Conservation (phyloP, 2,797 vertebrate genomes). For the Buceros bicornis region DNA sequence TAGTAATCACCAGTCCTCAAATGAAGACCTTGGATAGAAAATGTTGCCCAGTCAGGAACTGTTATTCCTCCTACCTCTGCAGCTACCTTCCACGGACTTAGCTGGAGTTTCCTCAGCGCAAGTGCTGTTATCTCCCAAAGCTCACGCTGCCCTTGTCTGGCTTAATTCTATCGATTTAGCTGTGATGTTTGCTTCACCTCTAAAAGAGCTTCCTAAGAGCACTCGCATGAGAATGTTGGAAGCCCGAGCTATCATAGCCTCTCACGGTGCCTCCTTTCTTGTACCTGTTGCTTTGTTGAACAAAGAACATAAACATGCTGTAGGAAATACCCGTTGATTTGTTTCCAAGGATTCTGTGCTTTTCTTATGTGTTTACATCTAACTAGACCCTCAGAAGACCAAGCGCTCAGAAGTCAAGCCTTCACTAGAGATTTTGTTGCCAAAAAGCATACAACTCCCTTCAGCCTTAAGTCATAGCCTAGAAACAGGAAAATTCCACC, state of each 20-base stretch:
- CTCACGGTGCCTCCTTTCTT: background rate
- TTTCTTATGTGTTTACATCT: background rate
- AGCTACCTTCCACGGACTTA: background rate
- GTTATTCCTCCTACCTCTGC: background rate
- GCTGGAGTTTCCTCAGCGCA: background rate
- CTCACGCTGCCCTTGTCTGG: background rate
- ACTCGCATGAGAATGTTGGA: background rate
- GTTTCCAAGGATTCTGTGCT: background rate
- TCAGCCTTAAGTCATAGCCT: background rate
- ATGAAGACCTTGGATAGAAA: background rate
- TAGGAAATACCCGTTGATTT: background rate
- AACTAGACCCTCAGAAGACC: background rate
- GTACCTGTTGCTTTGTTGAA: background rate
- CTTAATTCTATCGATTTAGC: background rate
- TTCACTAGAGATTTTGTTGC: background rate
- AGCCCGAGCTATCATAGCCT: background rate
- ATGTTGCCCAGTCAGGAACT: background rate
- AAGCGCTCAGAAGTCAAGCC: background rate
- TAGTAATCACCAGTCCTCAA: background rate
- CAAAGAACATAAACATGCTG: background rate
- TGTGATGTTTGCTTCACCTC: background rate
- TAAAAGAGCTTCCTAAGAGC: background rate
- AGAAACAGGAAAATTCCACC: background rate
- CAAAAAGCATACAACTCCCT: background rate
- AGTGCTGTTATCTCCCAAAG: background rate